A percentile compares a stretch with the other conserved stretches of the same genome.
These are phyloP conservation scores for Tethya wilhelma DNA, from an alignment of 37 sponge, comb jelly and placozoan species.

Conservation along the genomic window DNA sequence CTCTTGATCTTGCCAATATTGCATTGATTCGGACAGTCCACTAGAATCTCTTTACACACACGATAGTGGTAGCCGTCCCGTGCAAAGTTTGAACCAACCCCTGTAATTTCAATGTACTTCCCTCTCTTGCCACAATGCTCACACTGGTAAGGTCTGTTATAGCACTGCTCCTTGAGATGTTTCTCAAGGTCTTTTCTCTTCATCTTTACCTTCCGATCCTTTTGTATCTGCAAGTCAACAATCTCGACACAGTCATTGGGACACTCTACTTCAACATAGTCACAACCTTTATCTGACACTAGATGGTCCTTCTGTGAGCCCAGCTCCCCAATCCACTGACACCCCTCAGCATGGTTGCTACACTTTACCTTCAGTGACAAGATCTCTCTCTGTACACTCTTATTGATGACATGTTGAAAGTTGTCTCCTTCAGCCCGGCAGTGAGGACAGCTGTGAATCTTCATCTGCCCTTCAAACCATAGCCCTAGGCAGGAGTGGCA, in stretches of 20 bases:
- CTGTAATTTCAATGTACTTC: too few species aligned
- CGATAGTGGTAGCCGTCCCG: too few species aligned
- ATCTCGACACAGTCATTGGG: slow-evolving; percentile 4
- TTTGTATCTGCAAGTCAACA: neutral
- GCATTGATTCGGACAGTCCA: too few species aligned
- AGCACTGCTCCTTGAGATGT: too few species aligned
- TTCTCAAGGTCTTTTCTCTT: too few species aligned
- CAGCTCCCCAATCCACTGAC: slow-evolving; percentile 19
- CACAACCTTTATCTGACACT: neutral
- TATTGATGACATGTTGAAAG: neutral
- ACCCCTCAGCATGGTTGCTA: neutral
- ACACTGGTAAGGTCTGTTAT: too few species aligned
- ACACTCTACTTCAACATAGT: too few species aligned
- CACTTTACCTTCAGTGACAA: slow-evolving; percentile 8
- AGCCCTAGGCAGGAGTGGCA: neutral
- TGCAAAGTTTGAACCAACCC: too few species aligned
- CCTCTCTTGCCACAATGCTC: too few species aligned
- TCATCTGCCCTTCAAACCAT: neutral
- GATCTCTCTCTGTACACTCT: neutral
- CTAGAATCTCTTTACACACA: too few species aligned
- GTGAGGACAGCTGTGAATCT: slow-evolving; percentile 12
- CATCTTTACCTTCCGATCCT: too few species aligned
- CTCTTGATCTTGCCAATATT: too few species aligned
- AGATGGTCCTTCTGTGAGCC: neutral
- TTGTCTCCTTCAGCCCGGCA: neutral